Base-by-base conservation (phyloP, 2,797 vertebrate genomes). In the Enteromius mattozi region DNA sequence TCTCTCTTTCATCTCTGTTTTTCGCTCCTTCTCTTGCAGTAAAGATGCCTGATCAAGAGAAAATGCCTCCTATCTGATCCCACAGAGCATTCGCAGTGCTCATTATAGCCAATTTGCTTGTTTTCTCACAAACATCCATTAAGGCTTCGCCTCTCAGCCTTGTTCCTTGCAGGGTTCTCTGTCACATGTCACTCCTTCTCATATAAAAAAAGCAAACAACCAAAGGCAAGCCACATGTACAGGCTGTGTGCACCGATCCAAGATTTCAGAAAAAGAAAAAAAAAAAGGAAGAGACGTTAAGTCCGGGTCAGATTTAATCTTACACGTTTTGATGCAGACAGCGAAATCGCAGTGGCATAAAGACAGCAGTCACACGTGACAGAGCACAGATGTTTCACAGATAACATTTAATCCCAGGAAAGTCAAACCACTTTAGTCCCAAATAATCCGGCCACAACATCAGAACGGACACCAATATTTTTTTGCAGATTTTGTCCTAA, bases 291-390 rank as follows among this genome's bases (percentile, higher is more conserved):
- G 24, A 30, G 33, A 16, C 10, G 65, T 49, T 71, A 3, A 65
- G 45, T 70, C 75, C 69, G 51, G 54, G 54, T 68, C 27, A 86
- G 27, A 51, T 81, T 75, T 84, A 76, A 84, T 87, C 86, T 80
- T 61, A 40, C 21, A 42, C 7, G 72, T 80, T 86, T 82, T 61
- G 33, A 75, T 42, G 68, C 24, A 63, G 68, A 65, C 51, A 82
- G 59, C 49, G 14, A 85, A 45, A 47, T 3, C n/a, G 21, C 56
- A 40, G 77, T 86, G 66, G 72, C 63, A 54, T 79, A 24, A 84
- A 59, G 16, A 63, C 74, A 80, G 33, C 74, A 33, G 78, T 16
- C 49, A 80, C 78, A 78, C 30, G 74, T 84, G 86, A 86, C 40
- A 21, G 75, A 3, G 3, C 66, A 65, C 51, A 33, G 81, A 83